Evolutionary conservation across 2,888 invertebrate genomes (phyloP).

Genomic region (Asteroscopus sphinx): DNA sequence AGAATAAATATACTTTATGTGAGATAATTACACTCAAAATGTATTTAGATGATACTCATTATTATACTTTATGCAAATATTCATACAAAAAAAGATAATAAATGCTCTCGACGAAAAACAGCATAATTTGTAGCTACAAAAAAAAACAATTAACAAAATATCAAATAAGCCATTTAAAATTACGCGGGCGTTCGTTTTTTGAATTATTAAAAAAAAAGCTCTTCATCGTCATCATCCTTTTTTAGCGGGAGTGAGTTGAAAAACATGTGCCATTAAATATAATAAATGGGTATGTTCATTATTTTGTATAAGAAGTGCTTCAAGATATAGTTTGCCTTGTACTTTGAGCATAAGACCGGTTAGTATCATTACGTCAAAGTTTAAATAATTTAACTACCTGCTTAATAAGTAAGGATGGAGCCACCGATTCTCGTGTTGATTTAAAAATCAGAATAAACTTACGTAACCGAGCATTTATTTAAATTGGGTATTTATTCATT

Average conservation of each 20-base stretch:
- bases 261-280: conserved; percentile 28
- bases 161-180: conserved; percentile 6
- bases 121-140: conserved; percentile 1
- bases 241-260: conserved; percentile 4
- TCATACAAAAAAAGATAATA: conserved; percentile 14
- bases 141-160: conserved; percentile 22
- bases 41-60: conserved; percentile 8
- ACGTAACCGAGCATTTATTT: background rate
- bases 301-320: conserved; percentile 13
- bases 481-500: too few relatives aligned
- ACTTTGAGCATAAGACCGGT: conserved; percentile 45
- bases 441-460: conserved; percentile 6
- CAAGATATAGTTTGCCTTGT: conserved; percentile 30
- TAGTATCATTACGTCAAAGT: conserved; percentile 22
- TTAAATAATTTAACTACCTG: conserved; percentile 44
- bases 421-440: conserved; percentile 10
- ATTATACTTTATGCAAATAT: conserved; percentile 29
- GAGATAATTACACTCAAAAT: conserved; percentile 12
- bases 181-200: conserved; percentile 2
- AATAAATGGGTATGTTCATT: conserved; percentile 14
- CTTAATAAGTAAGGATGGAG: conserved; percentile 33
- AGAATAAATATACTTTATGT: conserved; percentile 4
- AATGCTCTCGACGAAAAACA: conserved; percentile 18
- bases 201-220: too few relatives aligned
- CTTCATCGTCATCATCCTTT: too few relatives aligned